Conservation (phyloP, 30 jellyfish, hydroid and myxozoan species). For the Cassiopea andromeda region DNA sequence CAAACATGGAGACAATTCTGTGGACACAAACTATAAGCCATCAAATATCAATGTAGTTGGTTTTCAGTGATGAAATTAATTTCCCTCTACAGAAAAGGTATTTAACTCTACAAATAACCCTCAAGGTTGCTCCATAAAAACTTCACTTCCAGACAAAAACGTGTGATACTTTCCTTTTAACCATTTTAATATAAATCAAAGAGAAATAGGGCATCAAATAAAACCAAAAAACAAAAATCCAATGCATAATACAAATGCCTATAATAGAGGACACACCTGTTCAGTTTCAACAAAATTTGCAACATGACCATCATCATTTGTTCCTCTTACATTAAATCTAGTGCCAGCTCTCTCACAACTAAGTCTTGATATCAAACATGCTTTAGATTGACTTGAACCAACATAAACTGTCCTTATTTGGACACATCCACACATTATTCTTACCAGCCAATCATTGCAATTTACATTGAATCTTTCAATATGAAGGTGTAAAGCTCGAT, state of each 20-base stretch:
- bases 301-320: slow-evolving; percentile 98
- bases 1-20: too few species aligned
- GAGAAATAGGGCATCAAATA: not conserved
- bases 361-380: slow-evolving; percentile 92
- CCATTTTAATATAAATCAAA: not conserved
- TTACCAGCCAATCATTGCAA: slow-evolving; percentile 79
- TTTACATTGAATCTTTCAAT: slow-evolving; percentile 71
- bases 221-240: not conserved
- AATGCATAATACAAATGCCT: too few species aligned
- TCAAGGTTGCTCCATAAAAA: too few species aligned
- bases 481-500: slow-evolving; percentile 77
- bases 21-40: too few species aligned
- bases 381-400: slow-evolving; percentile 92
- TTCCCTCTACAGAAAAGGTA: too few species aligned
- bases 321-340: slow-evolving; percentile 92
- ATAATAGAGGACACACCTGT: slow-evolving; percentile 68
- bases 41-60: too few species aligned
- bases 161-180: too few species aligned
- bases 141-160: too few species aligned
- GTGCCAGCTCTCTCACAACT: slow-evolving; percentile 96
- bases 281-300: slow-evolving; percentile 99
- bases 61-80: too few species aligned
- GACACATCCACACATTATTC: slow-evolving; percentile 88
- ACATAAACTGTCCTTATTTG: slow-evolving; percentile 88
- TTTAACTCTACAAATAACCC: too few species aligned